These are phyloP conservation scores for Pomacea canaliculata DNA, from an alignment of 2,888 invertebrate species.

Conservation along the genomic window DNA sequence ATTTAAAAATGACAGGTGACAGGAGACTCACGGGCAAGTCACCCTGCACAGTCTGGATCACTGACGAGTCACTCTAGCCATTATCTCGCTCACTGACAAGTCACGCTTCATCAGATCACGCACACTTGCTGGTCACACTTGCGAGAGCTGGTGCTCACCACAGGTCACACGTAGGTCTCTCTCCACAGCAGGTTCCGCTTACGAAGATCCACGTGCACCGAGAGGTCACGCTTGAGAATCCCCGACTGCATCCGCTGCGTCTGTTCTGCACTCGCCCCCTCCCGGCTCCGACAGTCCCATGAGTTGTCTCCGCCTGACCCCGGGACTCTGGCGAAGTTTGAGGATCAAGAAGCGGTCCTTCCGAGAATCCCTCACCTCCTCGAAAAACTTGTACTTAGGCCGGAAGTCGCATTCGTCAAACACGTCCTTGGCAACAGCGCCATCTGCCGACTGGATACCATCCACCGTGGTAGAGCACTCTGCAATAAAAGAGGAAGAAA, in stretches of 20 bases:
- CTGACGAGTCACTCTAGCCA: no score
- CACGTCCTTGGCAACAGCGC: slow-evolving; percentile 7
- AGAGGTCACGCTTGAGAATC: slow-evolving; percentile 39
- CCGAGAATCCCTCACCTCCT: slow-evolving; percentile 52
- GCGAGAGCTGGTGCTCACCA: not conserved
- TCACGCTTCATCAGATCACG: no score
- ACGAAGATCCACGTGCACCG: not conserved
- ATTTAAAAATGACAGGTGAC: no score
- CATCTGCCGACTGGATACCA: slow-evolving; percentile 5
- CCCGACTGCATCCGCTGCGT: slow-evolving; percentile 28
- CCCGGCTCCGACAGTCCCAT: slow-evolving; percentile 39
- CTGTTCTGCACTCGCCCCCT: slow-evolving; percentile 31
- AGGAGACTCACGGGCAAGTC: no score
- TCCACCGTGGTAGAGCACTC: slow-evolving; percentile 23
- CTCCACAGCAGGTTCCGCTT: not conserved
- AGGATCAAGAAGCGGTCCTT: slow-evolving; percentile 52
- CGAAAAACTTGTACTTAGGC: slow-evolving; percentile 61
- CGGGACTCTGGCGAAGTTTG: slow-evolving; percentile 57
- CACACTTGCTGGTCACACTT: no score
- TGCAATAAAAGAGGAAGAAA: slow-evolving; percentile 12
- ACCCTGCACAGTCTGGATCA: no score
- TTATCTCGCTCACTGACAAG: no score
- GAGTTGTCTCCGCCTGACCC: slow-evolving; percentile 49
- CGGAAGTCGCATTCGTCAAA: slow-evolving; percentile 37
- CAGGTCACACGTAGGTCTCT: not conserved